Conservation (phyloP, 2,113 vertebrate genomes). For the Protomyctophum bolini region DNA sequence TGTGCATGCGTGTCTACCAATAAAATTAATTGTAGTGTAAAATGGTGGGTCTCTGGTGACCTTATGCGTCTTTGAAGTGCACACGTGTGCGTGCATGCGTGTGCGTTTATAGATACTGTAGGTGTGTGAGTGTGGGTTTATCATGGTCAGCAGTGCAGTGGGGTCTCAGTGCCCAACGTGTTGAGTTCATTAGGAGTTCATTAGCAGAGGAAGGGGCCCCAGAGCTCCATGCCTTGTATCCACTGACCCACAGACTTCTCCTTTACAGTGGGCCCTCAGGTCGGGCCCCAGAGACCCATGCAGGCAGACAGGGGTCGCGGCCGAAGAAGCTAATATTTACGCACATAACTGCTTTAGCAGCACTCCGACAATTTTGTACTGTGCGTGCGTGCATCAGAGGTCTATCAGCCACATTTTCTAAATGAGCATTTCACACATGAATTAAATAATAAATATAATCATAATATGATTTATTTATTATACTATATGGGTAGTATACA, state of each 20-base stretch:
- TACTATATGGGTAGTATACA: too few species aligned
- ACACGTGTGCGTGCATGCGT: background rate
- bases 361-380: too few species aligned
- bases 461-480: too few species aligned
- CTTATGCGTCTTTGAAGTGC: background rate
- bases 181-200: conserved; percentile 55
- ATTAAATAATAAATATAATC: too few species aligned
- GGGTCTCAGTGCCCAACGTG: conserved; percentile 15
- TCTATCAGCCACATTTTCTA: too few species aligned
- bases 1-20: background rate
- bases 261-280: conserved; percentile 33
- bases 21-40: background rate
- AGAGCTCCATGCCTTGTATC: conserved; percentile 8
- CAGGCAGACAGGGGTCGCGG: background rate
- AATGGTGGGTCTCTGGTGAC: conserved; percentile 4
- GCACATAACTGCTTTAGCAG: too few species aligned
- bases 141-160: conserved; percentile 4
- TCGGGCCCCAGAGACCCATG: conserved; percentile 31
- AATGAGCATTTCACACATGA: too few species aligned
- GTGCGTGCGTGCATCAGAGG: too few species aligned
- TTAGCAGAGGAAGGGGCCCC: conserved; percentile 28
- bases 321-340: too few species aligned
- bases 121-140: conserved; percentile 2
- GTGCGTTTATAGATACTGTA: background rate
- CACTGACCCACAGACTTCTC: conserved; percentile 28